Base-by-base conservation (phyloP, 2,888 invertebrate species). In the Ethmia dodecea region DNA sequence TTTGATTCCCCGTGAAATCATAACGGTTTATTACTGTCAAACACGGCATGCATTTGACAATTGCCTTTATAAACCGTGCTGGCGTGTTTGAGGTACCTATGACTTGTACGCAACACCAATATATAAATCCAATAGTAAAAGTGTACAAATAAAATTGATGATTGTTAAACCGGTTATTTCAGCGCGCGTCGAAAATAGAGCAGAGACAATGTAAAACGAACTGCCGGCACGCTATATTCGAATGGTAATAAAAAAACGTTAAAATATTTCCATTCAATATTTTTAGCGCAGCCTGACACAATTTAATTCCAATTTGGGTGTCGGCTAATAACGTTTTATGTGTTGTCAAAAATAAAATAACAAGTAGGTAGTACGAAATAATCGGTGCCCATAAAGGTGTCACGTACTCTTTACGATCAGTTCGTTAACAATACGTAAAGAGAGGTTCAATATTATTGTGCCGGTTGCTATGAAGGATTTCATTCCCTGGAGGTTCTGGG, bases 101-200 rank as follows among this genome's bases (percentile, higher is more conserved):
- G 22, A 11, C 13, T 12, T 26, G n/a, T n/a, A 25, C 11, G n/a
- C 25, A 32, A 33, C 28, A 11, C 18, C 10, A 15, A 25, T 11
- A 28, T 14, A 14, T 10, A 31, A 31, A 29, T 27, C 32, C 35
- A 32, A 35, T 38, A 41, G 43, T 46, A 38, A 35, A 37, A 49
- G 47, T 41, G 35, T 40, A 37, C 31, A 52, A 48, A 54, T 51
- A 50, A 55, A 63, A 57, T 54, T 49, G 50, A 57, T 56, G 53
- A 60, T 55, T 52, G 56, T 52, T 57, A 53, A 55, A 45, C 51
- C 54, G 44, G 50, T 58, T 42, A 46, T 39, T 42, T 25, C 31
- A 28, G 34, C 29, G 27, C 37, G 33, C 37, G 34, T 20, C 25
- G 55, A 61, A 60, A 63, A 64, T 60, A 60, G 53, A 61, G 47